These are phyloP conservation scores for Pterophyllum scalare DNA, from an alignment of 2,113 vertebrate species.

Conservation along the genomic window DNA sequence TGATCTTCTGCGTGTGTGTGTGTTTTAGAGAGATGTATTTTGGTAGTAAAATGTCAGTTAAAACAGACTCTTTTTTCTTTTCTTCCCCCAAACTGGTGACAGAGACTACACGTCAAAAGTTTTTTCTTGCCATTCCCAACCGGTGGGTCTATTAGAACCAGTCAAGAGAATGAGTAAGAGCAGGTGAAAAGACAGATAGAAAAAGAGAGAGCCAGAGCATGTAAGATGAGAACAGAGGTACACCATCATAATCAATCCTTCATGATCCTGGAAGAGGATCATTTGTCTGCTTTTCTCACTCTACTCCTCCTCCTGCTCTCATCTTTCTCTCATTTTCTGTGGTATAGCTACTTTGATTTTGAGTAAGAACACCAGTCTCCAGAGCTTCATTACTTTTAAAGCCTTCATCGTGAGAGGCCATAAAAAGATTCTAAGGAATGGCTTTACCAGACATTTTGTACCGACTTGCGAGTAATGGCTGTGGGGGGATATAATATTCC, in stretches of 20 bases:
- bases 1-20: not conserved
- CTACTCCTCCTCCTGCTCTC: constrained; percentile 53
- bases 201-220: constrained; percentile 29
- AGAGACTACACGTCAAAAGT: constrained; percentile 61
- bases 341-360: constrained; percentile 65
- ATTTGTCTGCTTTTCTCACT: constrained; percentile 72
- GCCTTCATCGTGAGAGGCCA: constrained; percentile 61
- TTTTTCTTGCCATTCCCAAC: constrained; percentile 30
- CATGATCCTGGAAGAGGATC: constrained; percentile 69
- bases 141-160: not conserved
- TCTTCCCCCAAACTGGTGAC: not conserved
- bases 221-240: constrained; percentile 46
- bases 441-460: constrained; percentile 62
- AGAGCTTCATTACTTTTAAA: constrained; percentile 77
- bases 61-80: constrained; percentile 18
- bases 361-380: constrained; percentile 52
- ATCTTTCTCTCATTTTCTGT: constrained; percentile 65
- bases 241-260: constrained; percentile 74
- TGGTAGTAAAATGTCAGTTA: constrained; percentile 6
- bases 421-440: constrained; percentile 77
- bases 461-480: constrained; percentile 59
- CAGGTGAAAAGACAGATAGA: constrained; percentile 37
- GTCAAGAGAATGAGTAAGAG: constrained; percentile 20
- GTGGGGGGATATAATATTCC: constrained; percentile 56
- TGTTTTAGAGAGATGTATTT: not conserved